Percentiles rank a stretch among this genome's conserved stretches.
Evolutionary conservation across 2,888 invertebrate species (phyloP).

Genomic region (Orthosia incerta): DNA sequence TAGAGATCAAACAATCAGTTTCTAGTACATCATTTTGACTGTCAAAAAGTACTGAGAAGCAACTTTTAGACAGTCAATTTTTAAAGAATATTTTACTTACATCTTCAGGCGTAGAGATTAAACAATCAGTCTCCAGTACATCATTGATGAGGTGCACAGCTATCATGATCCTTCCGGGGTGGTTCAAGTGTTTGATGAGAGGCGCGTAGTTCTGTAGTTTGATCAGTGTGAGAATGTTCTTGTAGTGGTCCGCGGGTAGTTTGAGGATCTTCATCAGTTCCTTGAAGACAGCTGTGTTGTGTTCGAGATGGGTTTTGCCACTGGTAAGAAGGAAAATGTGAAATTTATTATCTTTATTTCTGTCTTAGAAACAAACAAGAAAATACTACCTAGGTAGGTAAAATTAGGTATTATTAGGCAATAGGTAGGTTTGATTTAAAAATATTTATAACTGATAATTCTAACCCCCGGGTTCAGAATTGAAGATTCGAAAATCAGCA

Average conservation of each 20-base stretch:
- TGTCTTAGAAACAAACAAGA: no score
- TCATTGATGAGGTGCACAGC: slow-evolving; percentile 97
- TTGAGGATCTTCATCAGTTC: slow-evolving; percentile 98
- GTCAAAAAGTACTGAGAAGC: no score
- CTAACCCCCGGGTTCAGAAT: no score
- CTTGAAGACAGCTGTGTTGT: slow-evolving; percentile 96
- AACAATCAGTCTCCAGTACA: slow-evolving; percentile 97
- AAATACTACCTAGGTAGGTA: no score
- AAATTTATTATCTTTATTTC: neutral
- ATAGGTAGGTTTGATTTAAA: no score
- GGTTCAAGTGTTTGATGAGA: slow-evolving; percentile 96
- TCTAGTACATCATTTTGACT: slow-evolving; percentile 98
- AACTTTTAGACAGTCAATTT: no score
- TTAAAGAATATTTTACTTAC: no score
- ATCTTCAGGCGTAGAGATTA: slow-evolving; percentile 97
- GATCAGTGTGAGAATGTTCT: slow-evolving; percentile 96
- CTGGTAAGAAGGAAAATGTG: slow-evolving; percentile 81
- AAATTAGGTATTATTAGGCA: no score
- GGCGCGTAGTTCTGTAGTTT: slow-evolving; percentile 97
- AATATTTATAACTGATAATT: no score
- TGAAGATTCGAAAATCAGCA: no score
- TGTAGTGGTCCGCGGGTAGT: slow-evolving; percentile 98
- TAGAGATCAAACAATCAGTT: slow-evolving; percentile 96
- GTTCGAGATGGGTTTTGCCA: slow-evolving; percentile 91
- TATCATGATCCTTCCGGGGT: slow-evolving; percentile 95